Conservation (phyloP, 1,140 invertebrate species). For the Odontomachus brunneus region DNA sequence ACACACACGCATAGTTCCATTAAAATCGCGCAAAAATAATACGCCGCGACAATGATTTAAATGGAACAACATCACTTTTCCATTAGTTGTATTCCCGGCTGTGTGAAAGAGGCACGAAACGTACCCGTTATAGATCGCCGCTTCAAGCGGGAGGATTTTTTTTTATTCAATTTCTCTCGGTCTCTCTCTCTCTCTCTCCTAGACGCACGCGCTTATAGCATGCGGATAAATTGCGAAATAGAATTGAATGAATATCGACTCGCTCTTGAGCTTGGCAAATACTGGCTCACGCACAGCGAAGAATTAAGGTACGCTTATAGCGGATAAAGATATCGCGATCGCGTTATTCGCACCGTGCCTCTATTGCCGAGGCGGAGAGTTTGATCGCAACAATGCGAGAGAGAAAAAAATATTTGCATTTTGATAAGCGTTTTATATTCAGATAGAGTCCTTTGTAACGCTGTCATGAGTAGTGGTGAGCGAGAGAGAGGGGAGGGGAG, state of each 20-base stretch:
- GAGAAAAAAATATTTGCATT: constrained; percentile 22
- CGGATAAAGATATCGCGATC: not conserved
- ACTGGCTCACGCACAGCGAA: not conserved
- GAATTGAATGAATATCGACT: constrained; percentile 11
- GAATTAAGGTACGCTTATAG: not conserved
- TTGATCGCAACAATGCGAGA: not conserved
- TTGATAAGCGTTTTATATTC: constrained; percentile 34
- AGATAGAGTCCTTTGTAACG: constrained; percentile 35
- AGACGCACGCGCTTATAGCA: too few relatives aligned
- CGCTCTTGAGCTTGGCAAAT: not conserved
- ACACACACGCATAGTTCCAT: not conserved
- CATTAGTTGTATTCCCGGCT: constrained; percentile 26
- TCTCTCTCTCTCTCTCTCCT: too few relatives aligned
- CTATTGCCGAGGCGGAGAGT: not conserved
- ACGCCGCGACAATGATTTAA: constrained; percentile 22
- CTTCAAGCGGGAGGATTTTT: not conserved
- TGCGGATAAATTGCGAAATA: not conserved
- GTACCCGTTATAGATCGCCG: constrained; percentile 7
- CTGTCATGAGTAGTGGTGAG: constrained; percentile 10
- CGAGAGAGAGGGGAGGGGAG: too few relatives aligned
- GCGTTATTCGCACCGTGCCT: not conserved
- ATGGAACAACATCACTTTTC: constrained; percentile 27
- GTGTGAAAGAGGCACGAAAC: not conserved
- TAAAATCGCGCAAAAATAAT: constrained; percentile 48
- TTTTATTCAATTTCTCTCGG: too few relatives aligned